A percentile compares a stretch with the other conserved stretches of the same genome.
Evolutionary conservation across 37 sponge, comb jelly and placozoan genomes (phyloP).

Genomic region (Spongilla lacustris): DNA sequence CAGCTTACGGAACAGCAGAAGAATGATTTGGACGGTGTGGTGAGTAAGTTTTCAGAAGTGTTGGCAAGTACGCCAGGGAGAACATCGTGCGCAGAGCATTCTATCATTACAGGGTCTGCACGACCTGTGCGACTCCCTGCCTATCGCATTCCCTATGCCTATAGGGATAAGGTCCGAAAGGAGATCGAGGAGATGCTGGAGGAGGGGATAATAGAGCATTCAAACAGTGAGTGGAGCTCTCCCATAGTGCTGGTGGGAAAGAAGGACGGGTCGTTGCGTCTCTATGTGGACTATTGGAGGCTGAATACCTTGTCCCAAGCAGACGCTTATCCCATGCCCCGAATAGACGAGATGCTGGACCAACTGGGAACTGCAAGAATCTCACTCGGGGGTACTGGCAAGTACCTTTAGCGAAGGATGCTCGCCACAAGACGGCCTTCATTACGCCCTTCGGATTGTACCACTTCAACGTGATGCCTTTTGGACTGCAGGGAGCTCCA

Average conservation of each 20-base stretch:
- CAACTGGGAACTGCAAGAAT: no score
- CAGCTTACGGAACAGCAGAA: neutral
- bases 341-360: no score
- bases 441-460: no score
- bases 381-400: no score
- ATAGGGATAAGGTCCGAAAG: neutral
- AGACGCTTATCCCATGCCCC: no score
- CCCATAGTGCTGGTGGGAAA: constrained; percentile 24
- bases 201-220: constrained; percentile 32
- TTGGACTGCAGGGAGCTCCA: no score
- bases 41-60: no score
- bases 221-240: constrained; percentile 29
- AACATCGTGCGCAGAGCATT: neutral
- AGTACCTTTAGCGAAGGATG: no score
- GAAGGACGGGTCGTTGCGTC: neutral
- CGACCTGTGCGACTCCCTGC: constrained; percentile 3
- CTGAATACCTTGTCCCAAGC: constrained; percentile 41
- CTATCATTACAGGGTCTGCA: neutral
- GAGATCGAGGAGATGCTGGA: constrained; percentile 17
- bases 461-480: no score
- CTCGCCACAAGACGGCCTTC: no score
- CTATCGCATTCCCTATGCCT: neutral
- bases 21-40: no score
- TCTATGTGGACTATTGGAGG: constrained; percentile 56
- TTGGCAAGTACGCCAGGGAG: neutral